Base-by-base conservation (phyloP, 2,797 vertebrate genomes). In the Helostoma temminkii region DNA sequence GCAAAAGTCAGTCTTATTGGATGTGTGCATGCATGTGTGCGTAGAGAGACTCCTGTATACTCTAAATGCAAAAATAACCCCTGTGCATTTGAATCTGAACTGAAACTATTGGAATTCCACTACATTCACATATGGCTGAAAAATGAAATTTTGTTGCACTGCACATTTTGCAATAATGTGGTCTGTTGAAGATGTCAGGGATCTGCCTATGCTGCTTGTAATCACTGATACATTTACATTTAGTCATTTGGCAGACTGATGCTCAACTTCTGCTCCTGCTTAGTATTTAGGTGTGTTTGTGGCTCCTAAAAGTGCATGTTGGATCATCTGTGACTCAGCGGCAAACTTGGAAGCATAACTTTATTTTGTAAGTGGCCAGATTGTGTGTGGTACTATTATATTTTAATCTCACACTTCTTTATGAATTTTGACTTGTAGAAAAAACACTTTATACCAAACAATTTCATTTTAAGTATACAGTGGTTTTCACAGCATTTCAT, bases 1-100 rank as follows among this genome's bases (percentile, higher is more conserved):
- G 75, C 19, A 9, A 49, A 63, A 66, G 18, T n/a, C 47, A 8
- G 50, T 67, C 60, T 9, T 55, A 26, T 28, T 69, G 49, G 61
- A 54, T 53, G 53, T 57, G 46, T 50, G 34, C n/a, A 18, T 42
- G 52, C 15, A 24, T 30, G 59, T 49, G 3, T 73, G 30, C 46
- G 53, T 39, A 37, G 53, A 52, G 15, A 46, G 43, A 54, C 26
- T 24, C 21, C 21, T 71, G 63, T 50, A 42, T 21, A 65, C 53
- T 61, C n/a, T n/a, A n/a, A n/a, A n/a, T n/a, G n/a, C n/a, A n/a
- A n/a, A n/a, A n/a, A n/a, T n/a, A n/a, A n/a, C n/a, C n/a, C n/a
- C n/a, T n/a, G n/a, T n/a, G n/a, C n/a, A n/a, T n/a, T n/a, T n/a
- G n/a, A n/a, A n/a, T n/a, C n/a, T n/a, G n/a, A n/a, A n/a, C n/a